Evolutionary conservation across 2,888 invertebrate species (phyloP), one percentile per base, ranked within the genome.

Genomic region (Uropetala carovei): DNA sequence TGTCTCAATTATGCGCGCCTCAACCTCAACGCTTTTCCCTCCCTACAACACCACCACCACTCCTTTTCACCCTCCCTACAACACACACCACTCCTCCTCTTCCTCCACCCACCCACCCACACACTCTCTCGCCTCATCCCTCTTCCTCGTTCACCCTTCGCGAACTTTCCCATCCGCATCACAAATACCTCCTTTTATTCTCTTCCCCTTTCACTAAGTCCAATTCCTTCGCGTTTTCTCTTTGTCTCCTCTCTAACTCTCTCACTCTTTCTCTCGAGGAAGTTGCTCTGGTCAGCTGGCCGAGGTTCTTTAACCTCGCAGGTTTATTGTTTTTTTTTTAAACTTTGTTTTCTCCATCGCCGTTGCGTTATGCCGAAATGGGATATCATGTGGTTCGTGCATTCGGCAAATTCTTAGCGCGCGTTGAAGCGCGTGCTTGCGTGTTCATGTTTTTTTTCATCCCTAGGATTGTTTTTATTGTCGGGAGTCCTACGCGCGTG

Each of bases 1-100:
- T 89, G 89, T 89, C 89, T 89, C 89, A 89, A 89, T 89, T 89
- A 89, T 89, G 89, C 86, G 86, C 60, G 86, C 86, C 86, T 64
- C 86, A 59, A 82, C 2, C 83, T 11, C 83, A 83, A 83, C 56
- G 10, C 43, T 43, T 43, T 5, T 43, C 43, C 43, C 43, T 43
- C 43, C 43, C 43, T 43, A 43, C 43, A 43, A 43, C 43, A 43
- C n/a, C 27, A 7, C 4, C 59, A 22, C 22, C 9, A 22, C 59
- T 18, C 86, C 27, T 43, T 43, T n/a, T 14, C 86, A 7, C 30
- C 43, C 14, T 30, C 64, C 64, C 30, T 68, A 16, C 86, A 13
- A 43, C 30, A 18, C 14, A 56, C 83, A 18, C 16, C 22, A 18
- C 7, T 16, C n/a, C 83, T 0, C 9, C 75, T 56, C 0, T 56